phyloP scores from a whole-genome alignment of 2,797 vertebrate genomes.

The Falco peregrinus region DNA sequence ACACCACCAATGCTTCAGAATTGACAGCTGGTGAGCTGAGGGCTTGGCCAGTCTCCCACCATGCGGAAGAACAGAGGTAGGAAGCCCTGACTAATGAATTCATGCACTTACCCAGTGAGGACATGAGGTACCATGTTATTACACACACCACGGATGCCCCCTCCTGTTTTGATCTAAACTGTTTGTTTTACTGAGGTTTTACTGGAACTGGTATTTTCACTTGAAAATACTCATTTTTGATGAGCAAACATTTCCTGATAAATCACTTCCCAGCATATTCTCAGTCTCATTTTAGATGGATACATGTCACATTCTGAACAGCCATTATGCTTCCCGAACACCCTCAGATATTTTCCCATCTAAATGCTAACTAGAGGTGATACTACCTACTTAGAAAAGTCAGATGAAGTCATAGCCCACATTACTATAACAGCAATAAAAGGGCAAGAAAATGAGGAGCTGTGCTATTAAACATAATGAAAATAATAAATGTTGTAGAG shows the following conservation, averaged over 20 bases:
- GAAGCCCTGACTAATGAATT: background rate
- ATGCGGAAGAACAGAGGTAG: background rate
- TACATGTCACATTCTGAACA: constrained; percentile 35
- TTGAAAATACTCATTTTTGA: background rate
- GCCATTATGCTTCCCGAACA: background rate
- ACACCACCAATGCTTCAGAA: background rate
- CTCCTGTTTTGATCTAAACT: background rate
- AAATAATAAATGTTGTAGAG: constrained; percentile 41
- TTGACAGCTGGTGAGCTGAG: background rate
- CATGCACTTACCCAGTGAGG: background rate
- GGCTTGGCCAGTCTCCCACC: background rate
- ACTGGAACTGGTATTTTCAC: background rate
- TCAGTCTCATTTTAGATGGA: background rate
- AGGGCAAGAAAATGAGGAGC: constrained; percentile 38
- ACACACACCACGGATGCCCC: background rate
- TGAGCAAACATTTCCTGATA: background rate
- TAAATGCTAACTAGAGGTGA: constrained; percentile 64
- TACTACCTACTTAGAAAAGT: constrained; percentile 46
- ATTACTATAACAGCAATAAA: constrained; percentile 50
- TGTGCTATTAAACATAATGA: constrained; percentile 51
- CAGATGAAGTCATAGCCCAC: constrained; percentile 45
- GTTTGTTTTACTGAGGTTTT: constrained; percentile 9
- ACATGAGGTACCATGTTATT: background rate
- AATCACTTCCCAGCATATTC: constrained; percentile 1
- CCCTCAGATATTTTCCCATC: constrained; percentile 37